Percentiles rank a stretch among this genome's conserved stretches.
Conservation (phyloP, 2,113 vertebrate genomes). For the Toxotes jaculatrix region DNA sequence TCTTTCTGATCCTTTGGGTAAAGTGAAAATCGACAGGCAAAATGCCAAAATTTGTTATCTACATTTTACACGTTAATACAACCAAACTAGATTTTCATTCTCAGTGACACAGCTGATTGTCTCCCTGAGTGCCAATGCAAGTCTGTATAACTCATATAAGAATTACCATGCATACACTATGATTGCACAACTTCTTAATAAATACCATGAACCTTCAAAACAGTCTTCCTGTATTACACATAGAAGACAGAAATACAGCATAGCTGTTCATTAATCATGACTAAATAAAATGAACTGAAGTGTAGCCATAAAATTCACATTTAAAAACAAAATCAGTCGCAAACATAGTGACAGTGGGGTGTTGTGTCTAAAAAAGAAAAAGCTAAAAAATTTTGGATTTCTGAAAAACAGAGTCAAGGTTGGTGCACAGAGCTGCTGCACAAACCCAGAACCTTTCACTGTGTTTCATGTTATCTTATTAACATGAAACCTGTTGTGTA, state of each 20-base stretch:
- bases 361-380: neutral
- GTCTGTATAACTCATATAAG: neutral
- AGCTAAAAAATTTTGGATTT: neutral
- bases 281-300: neutral
- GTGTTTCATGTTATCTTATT: neutral
- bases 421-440: neutral
- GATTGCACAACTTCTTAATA: slow-evolving; percentile 31
- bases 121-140: slow-evolving; percentile 8
- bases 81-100: slow-evolving; percentile 4
- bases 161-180: slow-evolving; percentile 9
- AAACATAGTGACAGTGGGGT: neutral
- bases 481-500: neutral
- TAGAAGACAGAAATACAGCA: slow-evolving; percentile 1
- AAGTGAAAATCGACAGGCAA: slow-evolving; percentile 6
- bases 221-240: slow-evolving; percentile 16
- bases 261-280: neutral
- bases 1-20: slow-evolving; percentile 47
- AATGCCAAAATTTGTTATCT: slow-evolving; percentile 2
- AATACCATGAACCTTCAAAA: slow-evolving; percentile 40
- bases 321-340: neutral
- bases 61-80: slow-evolving; percentile 24
- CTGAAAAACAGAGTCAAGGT: neutral
- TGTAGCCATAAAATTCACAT: slow-evolving; percentile 20
- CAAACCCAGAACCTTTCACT: slow-evolving; percentile 7
- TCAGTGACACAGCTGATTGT: slow-evolving; percentile 19